phyloP scores from a whole-genome alignment of 2,888 invertebrate species.

The Petrolisthes manimaculis region DNA sequence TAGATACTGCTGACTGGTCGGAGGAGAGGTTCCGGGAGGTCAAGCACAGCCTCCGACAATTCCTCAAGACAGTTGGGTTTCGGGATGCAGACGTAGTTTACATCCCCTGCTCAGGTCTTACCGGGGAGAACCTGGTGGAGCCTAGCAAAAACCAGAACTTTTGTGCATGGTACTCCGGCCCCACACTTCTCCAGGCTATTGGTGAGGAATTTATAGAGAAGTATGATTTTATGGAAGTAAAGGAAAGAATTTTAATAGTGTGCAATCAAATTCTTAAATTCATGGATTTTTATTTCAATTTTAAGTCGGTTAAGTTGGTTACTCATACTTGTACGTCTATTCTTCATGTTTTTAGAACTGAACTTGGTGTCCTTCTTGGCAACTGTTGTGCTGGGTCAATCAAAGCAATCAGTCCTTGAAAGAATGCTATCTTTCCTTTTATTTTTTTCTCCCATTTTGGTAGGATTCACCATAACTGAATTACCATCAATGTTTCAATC shows the following conservation, averaged over 20 bases:
- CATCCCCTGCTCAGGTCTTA: conserved; percentile 96
- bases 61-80: conserved; percentile 92
- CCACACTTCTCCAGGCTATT: conserved; percentile 86
- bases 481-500: no score
- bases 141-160: conserved; percentile 76
- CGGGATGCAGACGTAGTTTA: conserved; percentile 87
- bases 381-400: no score
- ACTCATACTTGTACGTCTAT: no score
- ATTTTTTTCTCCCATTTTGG: no score
- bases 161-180: conserved; percentile 84
- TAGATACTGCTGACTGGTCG: conserved; percentile 96
- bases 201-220: conserved; percentile 72
- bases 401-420: no score
- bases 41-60: conserved; percentile 81
- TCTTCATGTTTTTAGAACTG: no score
- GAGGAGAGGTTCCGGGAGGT: conserved; percentile 92
- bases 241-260: not conserved
- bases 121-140: conserved; percentile 89
- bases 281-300: no score
- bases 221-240: not conserved
- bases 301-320: no score
- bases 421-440: no score
- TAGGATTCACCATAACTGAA: no score
- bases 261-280: no score
- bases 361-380: no score